Conservation (phyloP, 2,888 invertebrate species). For the Himalopsyche anomala region DNA sequence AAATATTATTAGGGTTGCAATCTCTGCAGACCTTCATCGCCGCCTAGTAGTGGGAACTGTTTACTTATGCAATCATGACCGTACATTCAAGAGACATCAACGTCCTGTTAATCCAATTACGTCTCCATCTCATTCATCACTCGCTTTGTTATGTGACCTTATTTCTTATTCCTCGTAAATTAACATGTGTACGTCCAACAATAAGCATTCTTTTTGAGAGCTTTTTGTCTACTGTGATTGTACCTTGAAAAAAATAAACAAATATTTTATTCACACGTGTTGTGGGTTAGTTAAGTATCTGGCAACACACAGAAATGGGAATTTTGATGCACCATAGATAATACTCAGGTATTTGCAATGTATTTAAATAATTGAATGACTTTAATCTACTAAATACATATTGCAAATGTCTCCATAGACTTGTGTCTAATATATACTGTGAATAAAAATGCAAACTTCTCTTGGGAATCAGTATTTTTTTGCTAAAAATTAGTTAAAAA, state of each 20-base stretch:
- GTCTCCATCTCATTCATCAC: not conserved
- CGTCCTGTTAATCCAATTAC: not conserved
- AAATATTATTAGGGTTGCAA: slow-evolving; percentile 24
- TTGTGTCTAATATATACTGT: no score
- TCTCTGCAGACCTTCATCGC: not conserved
- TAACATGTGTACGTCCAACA: not conserved
- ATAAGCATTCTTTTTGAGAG: not conserved
- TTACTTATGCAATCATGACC: not conserved
- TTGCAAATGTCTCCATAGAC: no score
- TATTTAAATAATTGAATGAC: not conserved
- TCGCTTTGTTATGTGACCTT: not conserved
- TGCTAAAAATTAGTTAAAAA: no score
- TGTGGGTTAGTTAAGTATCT: not conserved
- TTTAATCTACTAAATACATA: no score
- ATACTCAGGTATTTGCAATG: not conserved
- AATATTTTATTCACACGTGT: not conserved
- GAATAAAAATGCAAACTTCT: no score
- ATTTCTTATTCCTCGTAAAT: not conserved
- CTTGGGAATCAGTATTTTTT: no score
- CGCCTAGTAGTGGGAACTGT: not conserved
- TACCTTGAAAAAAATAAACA: not conserved
- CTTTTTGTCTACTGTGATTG: not conserved
- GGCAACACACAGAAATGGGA: not conserved
- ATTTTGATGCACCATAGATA: not conserved
- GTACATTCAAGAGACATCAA: not conserved